Conservation (phyloP, 2,888 invertebrate species). For the Orthonevra nobilis region DNA sequence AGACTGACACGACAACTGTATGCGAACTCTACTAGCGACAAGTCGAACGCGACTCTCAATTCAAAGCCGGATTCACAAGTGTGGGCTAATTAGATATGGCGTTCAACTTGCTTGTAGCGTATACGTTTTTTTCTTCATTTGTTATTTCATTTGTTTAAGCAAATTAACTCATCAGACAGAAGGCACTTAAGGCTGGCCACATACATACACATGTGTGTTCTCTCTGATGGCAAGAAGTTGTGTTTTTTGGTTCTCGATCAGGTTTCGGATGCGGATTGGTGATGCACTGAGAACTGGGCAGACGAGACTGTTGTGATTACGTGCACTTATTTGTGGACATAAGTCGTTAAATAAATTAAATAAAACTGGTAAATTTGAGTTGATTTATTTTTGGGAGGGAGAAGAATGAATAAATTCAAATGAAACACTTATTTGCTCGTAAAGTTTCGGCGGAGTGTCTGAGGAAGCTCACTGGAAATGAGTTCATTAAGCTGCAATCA, state of each 20-base stretch:
- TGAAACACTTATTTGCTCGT: neutral
- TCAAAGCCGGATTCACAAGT: slow-evolving; percentile 65
- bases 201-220: too few species aligned
- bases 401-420: slow-evolving; percentile 12
- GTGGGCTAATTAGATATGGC: slow-evolving; percentile 63
- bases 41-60: slow-evolving; percentile 50
- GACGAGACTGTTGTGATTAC: too few species aligned
- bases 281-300: too few species aligned
- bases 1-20: slow-evolving; percentile 49
- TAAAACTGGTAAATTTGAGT: slow-evolving; percentile 1
- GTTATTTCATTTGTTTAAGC: slow-evolving; percentile 56
- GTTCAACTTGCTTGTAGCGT: slow-evolving; percentile 48
- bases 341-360: too few species aligned
- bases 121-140: slow-evolving; percentile 7
- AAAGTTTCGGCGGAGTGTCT: neutral
- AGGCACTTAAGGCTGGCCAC: too few species aligned
- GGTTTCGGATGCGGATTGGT: slow-evolving; percentile 20
- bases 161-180: slow-evolving; percentile 66
- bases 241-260: slow-evolving; percentile 8
- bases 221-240: too few species aligned
- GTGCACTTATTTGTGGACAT: neutral
- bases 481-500: slow-evolving; percentile 3
- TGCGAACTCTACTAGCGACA: slow-evolving; percentile 24
- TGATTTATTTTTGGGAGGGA: neutral
- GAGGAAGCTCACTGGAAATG: too few species aligned